These are phyloP conservation scores for Psix sp. DNA, from an alignment of 1,140 invertebrate genomes.

Conservation along the genomic window DNA sequence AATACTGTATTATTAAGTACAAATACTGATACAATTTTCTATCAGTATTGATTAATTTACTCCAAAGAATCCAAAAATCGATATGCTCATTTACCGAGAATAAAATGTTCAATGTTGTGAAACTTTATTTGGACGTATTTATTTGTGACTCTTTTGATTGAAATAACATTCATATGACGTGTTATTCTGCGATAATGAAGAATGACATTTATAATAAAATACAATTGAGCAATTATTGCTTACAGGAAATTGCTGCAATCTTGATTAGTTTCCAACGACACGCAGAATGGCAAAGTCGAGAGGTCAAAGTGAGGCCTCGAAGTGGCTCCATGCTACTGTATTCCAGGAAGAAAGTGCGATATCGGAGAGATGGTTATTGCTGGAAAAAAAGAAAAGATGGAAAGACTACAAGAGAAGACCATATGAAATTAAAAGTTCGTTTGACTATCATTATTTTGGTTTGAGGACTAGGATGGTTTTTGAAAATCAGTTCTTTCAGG, in stretches of 20 bases:
- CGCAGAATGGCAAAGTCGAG: conserved; percentile 96
- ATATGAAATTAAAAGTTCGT: conserved; percentile 97
- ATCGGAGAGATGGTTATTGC: conserved; percentile 97
- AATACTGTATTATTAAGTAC: too few relatives aligned
- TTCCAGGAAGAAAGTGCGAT: conserved; percentile 96
- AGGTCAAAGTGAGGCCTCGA: conserved; percentile 97
- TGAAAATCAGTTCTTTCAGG: conserved; percentile 52
- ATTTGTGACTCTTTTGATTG: too few relatives aligned
- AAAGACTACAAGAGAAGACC: conserved; percentile 98
- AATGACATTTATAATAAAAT: background rate
- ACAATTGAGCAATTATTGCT: conserved; percentile 65
- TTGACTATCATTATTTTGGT: background rate
- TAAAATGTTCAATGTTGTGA: too few relatives aligned
- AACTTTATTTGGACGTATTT: too few relatives aligned
- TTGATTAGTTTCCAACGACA: conserved; percentile 98
- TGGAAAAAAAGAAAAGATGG: conserved; percentile 99
- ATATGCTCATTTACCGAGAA: too few relatives aligned
- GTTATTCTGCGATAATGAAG: background rate
- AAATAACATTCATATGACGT: too few relatives aligned
- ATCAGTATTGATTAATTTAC: background rate
- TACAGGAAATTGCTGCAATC: conserved; percentile 97
- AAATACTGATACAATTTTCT: too few relatives aligned
- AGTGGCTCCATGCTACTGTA: conserved; percentile 98
- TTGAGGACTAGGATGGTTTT: background rate
- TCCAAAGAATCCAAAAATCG: background rate